A percentile compares a stretch with the other conserved stretches of the same genome.
phyloP scores from a whole-genome alignment of 2,797 vertebrate species.

The Chloroceryle amazona region DNA sequence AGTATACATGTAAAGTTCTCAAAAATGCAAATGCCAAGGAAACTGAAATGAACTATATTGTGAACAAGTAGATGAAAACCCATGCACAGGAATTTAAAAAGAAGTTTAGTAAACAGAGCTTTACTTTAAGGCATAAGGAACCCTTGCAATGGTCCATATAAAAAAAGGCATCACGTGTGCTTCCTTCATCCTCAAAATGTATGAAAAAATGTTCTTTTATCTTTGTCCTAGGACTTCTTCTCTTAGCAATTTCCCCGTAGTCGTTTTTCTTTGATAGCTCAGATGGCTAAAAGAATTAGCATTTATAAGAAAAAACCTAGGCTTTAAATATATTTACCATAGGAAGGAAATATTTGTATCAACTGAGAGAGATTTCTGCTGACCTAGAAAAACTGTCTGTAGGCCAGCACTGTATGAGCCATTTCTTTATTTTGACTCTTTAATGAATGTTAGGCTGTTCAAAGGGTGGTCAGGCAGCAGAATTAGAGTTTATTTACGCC shows the following conservation, averaged over 20 bases:
- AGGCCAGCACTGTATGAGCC: background rate
- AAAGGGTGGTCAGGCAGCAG: background rate
- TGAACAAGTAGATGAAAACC: background rate
- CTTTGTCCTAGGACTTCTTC: background rate
- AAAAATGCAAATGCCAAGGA: background rate
- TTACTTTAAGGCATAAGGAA: background rate
- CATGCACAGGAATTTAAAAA: background rate
- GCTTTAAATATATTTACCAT: background rate
- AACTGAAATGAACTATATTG: background rate
- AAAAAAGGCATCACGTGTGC: accelerated
- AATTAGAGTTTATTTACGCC: background rate
- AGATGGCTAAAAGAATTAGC: background rate
- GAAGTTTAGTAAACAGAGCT: background rate
- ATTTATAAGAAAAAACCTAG: background rate
- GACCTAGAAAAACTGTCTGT: background rate
- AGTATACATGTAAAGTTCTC: background rate
- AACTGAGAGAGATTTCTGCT: background rate
- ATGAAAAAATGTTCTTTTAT: background rate
- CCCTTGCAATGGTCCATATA: background rate
- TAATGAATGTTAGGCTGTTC: background rate
- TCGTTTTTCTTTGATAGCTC: background rate
- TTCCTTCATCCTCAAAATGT: background rate
- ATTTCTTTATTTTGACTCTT: background rate
- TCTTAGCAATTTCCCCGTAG: background rate
- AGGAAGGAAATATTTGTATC: background rate